Base-by-base conservation (phyloP, 2,797 vertebrate genomes). In the Austrolebias charrua region DNA sequence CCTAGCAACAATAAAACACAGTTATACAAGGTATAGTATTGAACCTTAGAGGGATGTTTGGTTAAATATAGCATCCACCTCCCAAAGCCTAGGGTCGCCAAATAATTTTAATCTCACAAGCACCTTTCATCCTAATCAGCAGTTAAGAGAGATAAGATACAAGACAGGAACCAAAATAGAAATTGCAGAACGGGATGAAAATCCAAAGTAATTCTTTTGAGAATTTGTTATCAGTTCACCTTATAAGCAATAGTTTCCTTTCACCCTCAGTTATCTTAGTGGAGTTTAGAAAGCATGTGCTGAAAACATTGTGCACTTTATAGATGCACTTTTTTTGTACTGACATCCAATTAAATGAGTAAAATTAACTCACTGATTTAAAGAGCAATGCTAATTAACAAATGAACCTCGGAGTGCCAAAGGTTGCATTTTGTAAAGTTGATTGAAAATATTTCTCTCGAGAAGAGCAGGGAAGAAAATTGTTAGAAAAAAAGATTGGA, bases 141-240 rank as follows among this genome's bases (percentile, higher is more conserved):
- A 74, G 60, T 69, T 72, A 59, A 81, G 58, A 55, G n/a, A 55
- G 66, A 62, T 55, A 66, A 59, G 80, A 69, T 47, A 79, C 78
- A 80, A 69, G 52, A 78, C 79, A 76, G 55, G 31, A 62, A 70
- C 33, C 33, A 55, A 63, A 55, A 63, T 56, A 24, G 54, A 33
- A 48, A 56, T 45, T 57, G 19, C 14, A 15, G 67, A 67, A 72
- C 28, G 2, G 14, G 5, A 9, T 5, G 18, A n/a, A 4, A 57
- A 35, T 59, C 2, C 43, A 13, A 45, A 45, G 9, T 38, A 38
- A 9, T 38, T 38, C 35, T n/a, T n/a, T 45, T 5, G 11, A 10
- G 35, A 43, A 15, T 43, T 15, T 43, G 42, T 9, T 43, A 14
- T 43, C 9, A 2, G 52, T 5, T 16, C 19, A 44, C 46, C 8